Conservation (phyloP, 2,888 invertebrate genomes). For the Pocota personata region DNA sequence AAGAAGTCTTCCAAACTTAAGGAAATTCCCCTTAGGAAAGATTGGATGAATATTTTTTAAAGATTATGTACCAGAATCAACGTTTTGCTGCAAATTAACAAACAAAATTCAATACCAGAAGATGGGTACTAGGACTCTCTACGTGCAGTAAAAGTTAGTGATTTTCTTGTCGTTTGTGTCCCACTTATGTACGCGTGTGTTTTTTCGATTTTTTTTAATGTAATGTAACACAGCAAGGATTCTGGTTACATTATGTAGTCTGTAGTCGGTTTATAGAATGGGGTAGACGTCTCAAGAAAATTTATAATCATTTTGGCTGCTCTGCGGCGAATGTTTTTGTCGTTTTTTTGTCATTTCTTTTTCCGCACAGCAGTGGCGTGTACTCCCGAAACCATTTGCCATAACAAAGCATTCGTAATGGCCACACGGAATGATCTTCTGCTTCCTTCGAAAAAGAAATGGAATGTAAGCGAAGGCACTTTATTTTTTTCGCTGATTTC, state of each 20-base stretch:
- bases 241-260: conserved; percentile 21
- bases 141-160: no score
- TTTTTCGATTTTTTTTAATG: background rate
- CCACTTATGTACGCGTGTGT: background rate
- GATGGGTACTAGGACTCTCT: no score
- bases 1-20: no score
- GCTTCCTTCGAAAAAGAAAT: conserved; percentile 33
- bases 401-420: conserved; percentile 51
- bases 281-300: conserved; percentile 33
- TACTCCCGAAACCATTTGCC: conserved; percentile 42
- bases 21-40: no score
- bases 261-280: background rate
- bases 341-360: conserved; percentile 33
- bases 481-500: conserved; percentile 59
- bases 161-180: background rate
- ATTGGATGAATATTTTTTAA: no score
- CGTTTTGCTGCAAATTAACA: no score
- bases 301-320: conserved; percentile 55
- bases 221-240: conserved; percentile 1
- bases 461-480: conserved; percentile 48
- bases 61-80: no score
- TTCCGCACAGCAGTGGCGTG: conserved; percentile 18
- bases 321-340: conserved; percentile 24
- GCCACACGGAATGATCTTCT: conserved; percentile 36
- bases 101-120: no score